These are phyloP conservation scores for Thumatha senex DNA, from an alignment of 2,888 invertebrate species.

Conservation along the genomic window DNA sequence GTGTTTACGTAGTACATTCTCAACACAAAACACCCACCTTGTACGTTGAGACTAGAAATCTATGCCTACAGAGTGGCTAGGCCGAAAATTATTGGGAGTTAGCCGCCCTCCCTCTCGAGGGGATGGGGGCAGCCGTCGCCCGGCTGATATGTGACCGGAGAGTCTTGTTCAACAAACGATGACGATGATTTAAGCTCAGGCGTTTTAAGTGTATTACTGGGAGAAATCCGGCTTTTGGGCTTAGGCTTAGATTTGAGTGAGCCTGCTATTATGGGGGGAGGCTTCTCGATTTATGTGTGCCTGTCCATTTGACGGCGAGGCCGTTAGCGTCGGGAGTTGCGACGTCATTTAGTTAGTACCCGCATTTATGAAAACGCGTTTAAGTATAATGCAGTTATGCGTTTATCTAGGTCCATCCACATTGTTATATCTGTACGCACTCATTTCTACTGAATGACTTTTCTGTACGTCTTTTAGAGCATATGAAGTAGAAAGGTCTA, in stretches of 20 bases:
- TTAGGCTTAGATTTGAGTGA: conserved; percentile 78
- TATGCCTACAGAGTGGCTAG: conserved; percentile 71
- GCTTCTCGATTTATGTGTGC: conserved; percentile 73
- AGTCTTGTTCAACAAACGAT: conserved; percentile 84
- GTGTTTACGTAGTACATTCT: conserved; percentile 58
- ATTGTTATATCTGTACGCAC: too few species aligned
- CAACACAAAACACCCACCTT: conserved; percentile 66
- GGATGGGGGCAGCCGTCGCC: conserved; percentile 57
- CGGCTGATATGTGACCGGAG: conserved; percentile 82
- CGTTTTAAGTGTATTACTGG: conserved; percentile 83
- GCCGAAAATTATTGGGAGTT: conserved; percentile 72
- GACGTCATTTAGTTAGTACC: conserved; percentile 40
- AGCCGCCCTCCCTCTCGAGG: conserved; percentile 5
- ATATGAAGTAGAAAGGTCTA: too few species aligned
- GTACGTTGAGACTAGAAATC: conserved; percentile 73
- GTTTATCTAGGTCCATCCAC: too few species aligned
- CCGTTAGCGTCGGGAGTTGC: conserved; percentile 30
- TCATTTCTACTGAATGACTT: too few species aligned
- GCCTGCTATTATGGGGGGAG: conserved; percentile 68
- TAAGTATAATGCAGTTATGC: not conserved
- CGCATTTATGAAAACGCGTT: conserved; percentile 17
- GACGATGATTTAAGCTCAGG: conserved; percentile 83
- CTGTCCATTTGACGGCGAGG: conserved; percentile 50
- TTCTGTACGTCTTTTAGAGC: too few species aligned
- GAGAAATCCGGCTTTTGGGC: conserved; percentile 80